Conservation (phyloP, 2,888 invertebrate genomes). For the Pristionchus fissidentatus region DNA sequence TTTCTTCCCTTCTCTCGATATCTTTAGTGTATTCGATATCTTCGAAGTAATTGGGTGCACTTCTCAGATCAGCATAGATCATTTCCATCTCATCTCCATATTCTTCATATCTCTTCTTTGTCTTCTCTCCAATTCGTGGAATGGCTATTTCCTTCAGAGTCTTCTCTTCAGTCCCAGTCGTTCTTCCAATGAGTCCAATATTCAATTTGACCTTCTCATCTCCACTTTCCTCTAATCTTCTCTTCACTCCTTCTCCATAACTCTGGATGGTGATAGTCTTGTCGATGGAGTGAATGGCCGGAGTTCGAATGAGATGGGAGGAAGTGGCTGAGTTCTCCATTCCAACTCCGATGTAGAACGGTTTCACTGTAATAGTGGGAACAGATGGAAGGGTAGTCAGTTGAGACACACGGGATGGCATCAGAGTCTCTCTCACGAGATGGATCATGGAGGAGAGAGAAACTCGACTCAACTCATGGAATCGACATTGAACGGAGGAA, state of each 20-base stretch:
- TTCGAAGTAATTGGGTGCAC: slow-evolving; percentile 54
- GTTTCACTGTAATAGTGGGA: slow-evolving; percentile 63
- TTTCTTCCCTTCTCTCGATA: slow-evolving; percentile 55
- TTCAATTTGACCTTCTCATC: slow-evolving; percentile 64
- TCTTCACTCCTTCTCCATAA: slow-evolving; percentile 49
- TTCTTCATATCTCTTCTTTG: slow-evolving; percentile 64
- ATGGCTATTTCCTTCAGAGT: slow-evolving; percentile 54
- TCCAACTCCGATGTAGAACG: slow-evolving; percentile 57
- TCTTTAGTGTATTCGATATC: slow-evolving; percentile 55
- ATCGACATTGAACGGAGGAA: background rate
- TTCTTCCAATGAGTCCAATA: slow-evolving; percentile 64
- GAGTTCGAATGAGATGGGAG: slow-evolving; percentile 56
- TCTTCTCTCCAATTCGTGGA: slow-evolving; percentile 54
- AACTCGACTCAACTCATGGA: slow-evolving; percentile 53
- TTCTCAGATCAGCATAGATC: slow-evolving; percentile 67
- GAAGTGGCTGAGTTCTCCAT: slow-evolving; percentile 60
- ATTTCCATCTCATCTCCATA: slow-evolving; percentile 67
- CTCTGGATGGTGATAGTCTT: slow-evolving; percentile 52
- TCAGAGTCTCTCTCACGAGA: slow-evolving; percentile 63
- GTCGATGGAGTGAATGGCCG: slow-evolving; percentile 47
- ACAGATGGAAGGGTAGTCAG: slow-evolving; percentile 59
- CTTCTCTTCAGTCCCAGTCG: slow-evolving; percentile 15
- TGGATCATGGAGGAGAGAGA: slow-evolving; percentile 64
- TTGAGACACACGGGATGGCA: slow-evolving; percentile 57
- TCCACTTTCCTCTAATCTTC: slow-evolving; percentile 58